These are phyloP conservation scores for Nestor notabilis DNA, from an alignment of 2,113 vertebrate species.

Conservation along the genomic window DNA sequence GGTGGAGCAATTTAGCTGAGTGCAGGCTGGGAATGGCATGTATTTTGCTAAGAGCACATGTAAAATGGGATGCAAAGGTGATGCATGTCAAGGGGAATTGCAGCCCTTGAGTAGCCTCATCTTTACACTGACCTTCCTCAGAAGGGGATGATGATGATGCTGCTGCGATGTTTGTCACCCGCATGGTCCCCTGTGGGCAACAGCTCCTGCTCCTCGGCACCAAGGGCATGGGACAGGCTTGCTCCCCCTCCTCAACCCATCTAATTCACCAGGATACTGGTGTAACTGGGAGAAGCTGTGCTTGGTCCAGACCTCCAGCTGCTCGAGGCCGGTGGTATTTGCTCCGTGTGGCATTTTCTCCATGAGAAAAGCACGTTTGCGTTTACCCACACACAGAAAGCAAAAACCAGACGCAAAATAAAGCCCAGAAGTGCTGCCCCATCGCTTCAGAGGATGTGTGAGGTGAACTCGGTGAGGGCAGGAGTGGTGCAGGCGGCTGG, in stretches of 20 bases:
- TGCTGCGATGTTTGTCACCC: background rate
- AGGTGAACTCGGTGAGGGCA: background rate
- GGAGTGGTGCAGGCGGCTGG: rapidly evolving
- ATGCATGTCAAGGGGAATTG: background rate
- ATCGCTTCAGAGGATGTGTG: rapidly evolving
- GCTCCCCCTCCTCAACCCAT: background rate
- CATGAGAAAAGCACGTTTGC: rapidly evolving
- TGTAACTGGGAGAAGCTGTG: background rate
- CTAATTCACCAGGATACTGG: background rate
- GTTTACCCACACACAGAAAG: background rate
- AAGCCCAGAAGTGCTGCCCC: background rate
- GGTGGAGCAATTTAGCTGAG: background rate
- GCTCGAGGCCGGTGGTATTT: background rate
- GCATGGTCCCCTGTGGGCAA: background rate
- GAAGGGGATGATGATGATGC: background rate
- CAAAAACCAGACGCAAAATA: background rate
- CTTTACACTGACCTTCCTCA: background rate
- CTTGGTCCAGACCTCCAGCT: background rate
- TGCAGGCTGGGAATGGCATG: background rate
- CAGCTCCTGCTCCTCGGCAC: background rate
- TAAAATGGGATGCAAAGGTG: background rate
- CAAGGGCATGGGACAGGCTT: rapidly evolving
- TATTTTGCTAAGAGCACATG: background rate
- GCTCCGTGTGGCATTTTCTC: background rate
- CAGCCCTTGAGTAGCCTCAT: background rate